phyloP scores from a whole-genome alignment of 2,888 invertebrate genomes.

The Aspidiotus rigidus region DNA sequence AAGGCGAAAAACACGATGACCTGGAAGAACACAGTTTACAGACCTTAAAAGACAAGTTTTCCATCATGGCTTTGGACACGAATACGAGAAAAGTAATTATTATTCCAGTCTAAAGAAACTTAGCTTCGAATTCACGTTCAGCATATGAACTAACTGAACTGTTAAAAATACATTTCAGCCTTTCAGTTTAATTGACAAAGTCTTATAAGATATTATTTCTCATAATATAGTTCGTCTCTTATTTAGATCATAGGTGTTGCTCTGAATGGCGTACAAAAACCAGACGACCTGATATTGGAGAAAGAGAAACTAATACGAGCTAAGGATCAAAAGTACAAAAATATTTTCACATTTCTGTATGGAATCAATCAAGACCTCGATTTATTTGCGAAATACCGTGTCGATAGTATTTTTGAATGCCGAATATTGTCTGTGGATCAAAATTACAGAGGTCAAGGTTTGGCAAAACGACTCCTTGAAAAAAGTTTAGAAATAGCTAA shows the following conservation, averaged over 20 bases:
- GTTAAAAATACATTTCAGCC: too few relatives aligned
- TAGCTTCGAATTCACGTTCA: too few relatives aligned
- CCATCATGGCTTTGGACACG: conserved; percentile 56
- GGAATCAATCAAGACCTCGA: conserved; percentile 58
- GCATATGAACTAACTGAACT: too few relatives aligned
- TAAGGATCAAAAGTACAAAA: conserved; percentile 62
- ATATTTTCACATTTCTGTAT: conserved; percentile 68
- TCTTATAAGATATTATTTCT: too few relatives aligned
- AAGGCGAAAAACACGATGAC: conserved; percentile 60
- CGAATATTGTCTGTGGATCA: conserved; percentile 69
- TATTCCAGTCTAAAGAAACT: too few relatives aligned
- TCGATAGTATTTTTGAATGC: conserved; percentile 66
- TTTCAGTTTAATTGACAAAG: too few relatives aligned
- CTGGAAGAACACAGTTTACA: conserved; percentile 62
- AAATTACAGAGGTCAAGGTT: conserved; percentile 59
- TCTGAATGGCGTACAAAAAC: conserved; percentile 64
- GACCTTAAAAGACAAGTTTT: conserved; percentile 65
- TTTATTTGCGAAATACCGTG: conserved; percentile 57
- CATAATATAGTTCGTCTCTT: conserved; percentile 35
- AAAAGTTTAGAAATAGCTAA: conserved; percentile 58
- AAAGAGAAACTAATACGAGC: conserved; percentile 58
- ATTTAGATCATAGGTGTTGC: conserved; percentile 67
- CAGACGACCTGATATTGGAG: conserved; percentile 61
- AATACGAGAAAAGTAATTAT: conserved; percentile 50
- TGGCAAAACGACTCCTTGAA: conserved; percentile 62